phyloP scores from a whole-genome alignment of 2,888 invertebrate species.

The Chironomus tentans region DNA sequence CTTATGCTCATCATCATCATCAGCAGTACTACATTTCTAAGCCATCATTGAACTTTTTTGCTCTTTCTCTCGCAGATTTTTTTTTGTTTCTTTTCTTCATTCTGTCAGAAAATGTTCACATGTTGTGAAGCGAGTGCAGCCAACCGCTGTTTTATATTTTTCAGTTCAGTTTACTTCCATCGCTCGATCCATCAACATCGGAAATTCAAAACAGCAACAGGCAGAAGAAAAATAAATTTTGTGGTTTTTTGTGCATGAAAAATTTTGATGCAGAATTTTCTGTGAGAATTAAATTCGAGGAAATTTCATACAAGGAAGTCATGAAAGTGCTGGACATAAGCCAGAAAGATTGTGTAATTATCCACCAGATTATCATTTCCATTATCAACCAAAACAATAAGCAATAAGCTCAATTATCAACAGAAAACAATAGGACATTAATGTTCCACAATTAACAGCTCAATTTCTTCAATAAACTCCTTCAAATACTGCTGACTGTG shows the following conservation, averaged over 20 bases:
- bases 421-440: too few species aligned
- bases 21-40: neutral
- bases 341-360: conserved; percentile 26
- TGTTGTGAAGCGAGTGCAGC: too few species aligned
- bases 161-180: neutral
- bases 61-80: too few species aligned
- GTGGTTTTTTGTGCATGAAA: neutral
- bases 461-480: neutral
- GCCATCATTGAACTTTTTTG: neutral
- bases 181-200: neutral
- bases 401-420: neutral
- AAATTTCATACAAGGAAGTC: neutral
- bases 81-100: too few species aligned
- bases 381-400: neutral
- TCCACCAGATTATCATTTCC: neutral
- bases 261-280: neutral
- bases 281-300: neutral
- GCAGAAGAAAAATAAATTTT: neutral
- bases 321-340: conserved; percentile 19
- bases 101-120: too few species aligned
- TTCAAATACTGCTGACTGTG: neutral
- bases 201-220: neutral
- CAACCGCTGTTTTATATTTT: too few species aligned
- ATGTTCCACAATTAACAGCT: neutral
- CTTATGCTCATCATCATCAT: neutral